Evolutionary conservation across 2,888 invertebrate species (phyloP).

Genomic region (Agonum fuliginosum): DNA sequence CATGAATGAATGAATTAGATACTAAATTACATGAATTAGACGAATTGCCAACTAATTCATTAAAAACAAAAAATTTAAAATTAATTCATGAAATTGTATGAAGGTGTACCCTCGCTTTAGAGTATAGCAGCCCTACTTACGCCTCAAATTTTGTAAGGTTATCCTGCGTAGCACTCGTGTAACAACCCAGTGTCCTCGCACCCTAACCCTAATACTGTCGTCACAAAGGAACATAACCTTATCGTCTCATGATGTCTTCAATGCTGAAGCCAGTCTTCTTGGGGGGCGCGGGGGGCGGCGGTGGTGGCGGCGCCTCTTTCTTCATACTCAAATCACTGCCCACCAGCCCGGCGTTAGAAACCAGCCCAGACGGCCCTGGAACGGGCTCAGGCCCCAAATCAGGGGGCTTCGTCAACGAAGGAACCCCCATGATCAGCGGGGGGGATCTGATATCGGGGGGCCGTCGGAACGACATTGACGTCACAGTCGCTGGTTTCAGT

Average conservation of each 20-base stretch:
- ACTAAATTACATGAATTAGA: no score
- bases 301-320: conserved; percentile 74
- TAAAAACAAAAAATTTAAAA: no score
- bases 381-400: conserved; percentile 61
- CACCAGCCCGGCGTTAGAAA: conserved; percentile 67
- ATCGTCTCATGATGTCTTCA: conserved; percentile 93
- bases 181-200: background rate
- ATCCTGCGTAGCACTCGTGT: no score
- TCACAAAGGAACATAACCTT: conserved; percentile 67
- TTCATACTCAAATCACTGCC: conserved; percentile 72
- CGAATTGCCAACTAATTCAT: no score
- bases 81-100: no score
- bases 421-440: conserved; percentile 65
- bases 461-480: conserved; percentile 76
- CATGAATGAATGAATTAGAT: no score
- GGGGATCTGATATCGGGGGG: conserved; percentile 47
- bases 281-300: conserved; percentile 78
- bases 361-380: conserved; percentile 7
- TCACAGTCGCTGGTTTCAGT: conserved; percentile 71
- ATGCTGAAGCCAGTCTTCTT: conserved; percentile 90
- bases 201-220: background rate
- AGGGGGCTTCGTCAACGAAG: conserved; percentile 73
- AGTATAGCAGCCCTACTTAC: no score
- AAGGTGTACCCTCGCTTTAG: no score
- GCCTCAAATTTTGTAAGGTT: no score